Conservation (phyloP, 2,113 vertebrate species). For the Benitochromis conjunctus region DNA sequence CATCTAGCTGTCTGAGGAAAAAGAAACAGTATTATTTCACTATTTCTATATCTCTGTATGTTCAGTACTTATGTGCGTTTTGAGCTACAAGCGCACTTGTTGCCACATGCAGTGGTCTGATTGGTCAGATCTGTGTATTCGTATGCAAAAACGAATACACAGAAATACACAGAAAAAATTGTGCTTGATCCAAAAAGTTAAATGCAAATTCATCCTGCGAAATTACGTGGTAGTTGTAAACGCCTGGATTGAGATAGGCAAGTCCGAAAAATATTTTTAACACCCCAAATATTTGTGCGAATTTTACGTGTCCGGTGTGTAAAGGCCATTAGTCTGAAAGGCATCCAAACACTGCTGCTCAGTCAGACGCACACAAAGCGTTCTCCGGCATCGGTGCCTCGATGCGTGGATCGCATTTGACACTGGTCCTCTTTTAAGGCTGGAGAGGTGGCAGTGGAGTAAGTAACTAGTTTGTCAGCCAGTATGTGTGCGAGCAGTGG, state of each 20-base stretch:
- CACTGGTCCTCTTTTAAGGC: not conserved
- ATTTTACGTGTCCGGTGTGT: not conserved
- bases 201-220: not conserved
- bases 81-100: not conserved
- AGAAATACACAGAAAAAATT: not conserved
- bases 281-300: not conserved
- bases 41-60: not conserved
- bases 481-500: not conserved
- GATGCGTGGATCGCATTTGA: not conserved
- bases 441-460: not conserved
- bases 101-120: not conserved
- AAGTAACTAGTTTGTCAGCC: not conserved
- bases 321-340: not conserved
- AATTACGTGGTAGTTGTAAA: not conserved
- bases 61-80: not conserved
- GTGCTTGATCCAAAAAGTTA: not conserved
- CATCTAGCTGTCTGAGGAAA: not conserved
- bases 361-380: not conserved
- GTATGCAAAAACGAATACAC: not conserved
- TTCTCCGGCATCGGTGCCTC: not conserved
- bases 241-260: not conserved
- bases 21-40: not conserved
- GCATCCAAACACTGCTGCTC: not conserved
- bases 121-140: not conserved
- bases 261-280: not conserved